Evolutionary conservation across 64 coral and sea anemone species (phyloP), one percentile per base, ranked within the genome.

Genomic region (Catalaphyllia jardinei): DNA sequence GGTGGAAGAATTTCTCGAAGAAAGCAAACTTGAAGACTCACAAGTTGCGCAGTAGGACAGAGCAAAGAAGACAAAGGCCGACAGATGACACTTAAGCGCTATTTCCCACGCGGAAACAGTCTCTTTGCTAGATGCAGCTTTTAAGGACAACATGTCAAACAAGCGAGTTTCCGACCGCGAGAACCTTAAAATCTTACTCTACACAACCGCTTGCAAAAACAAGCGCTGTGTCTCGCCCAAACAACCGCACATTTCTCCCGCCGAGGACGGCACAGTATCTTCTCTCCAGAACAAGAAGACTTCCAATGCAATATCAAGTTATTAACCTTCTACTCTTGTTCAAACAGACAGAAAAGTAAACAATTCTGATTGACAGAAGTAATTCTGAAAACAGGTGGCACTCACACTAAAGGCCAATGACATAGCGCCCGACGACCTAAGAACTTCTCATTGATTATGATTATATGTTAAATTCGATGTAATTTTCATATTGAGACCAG

Each of bases 311-410:
- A 85, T 85, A 85, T 85, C 81, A 35, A 51, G 81, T 65, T 65
- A 83, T 67, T 64, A 83, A 83, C 60, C 79, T 62, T 83, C 79
- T 30, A 67, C 16, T 15, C 81, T 85, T 67, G 63, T 85, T 85
- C 81, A 71, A 38, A 51, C 38, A 71, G 62, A 85, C 81, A 19
- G 18, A 42, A 83, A 50, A 71, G n/a, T 69, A 85, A 85, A 85
- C 62, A 83, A 71, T 85, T 22, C 81, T 85, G 81, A 85, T 85
- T 85, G 81, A 85, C 81, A 85, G 39, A 50, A 64, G 17, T 69
- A 69, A 69, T 71, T 71, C 38, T 71, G 25, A 22, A 33, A 85
- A 85, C 81, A 85, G 81, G 81, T 85, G 81, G 81, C 81, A 51
- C 42, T 51, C 0, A 25, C 8, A 42, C 1, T 11, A 4, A 16